A percentile compares a stretch with the other conserved stretches of the same genome.
phyloP scores from a whole-genome alignment of 2,113 vertebrate genomes.

The Cinclus mexicanus region DNA sequence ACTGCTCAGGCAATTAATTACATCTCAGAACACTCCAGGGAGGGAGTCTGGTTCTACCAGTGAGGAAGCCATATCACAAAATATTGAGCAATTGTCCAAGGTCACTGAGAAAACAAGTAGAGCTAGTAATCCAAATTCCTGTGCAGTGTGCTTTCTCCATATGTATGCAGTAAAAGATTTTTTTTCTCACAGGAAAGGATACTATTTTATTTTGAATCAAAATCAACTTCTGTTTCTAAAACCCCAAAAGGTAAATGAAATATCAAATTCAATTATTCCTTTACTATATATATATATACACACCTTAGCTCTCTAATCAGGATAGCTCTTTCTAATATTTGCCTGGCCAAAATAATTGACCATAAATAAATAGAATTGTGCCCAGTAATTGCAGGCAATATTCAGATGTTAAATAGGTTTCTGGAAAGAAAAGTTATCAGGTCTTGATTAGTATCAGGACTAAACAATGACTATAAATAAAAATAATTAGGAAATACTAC shows the following conservation, averaged over 20 bases:
- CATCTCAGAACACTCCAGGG: background rate
- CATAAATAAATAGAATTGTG: background rate
- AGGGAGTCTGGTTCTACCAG: background rate
- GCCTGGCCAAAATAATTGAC: background rate
- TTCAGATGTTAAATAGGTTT: background rate
- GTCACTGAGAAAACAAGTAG: slow-evolving; percentile 6
- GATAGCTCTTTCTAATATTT: background rate
- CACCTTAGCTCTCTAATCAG: background rate
- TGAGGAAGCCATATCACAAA: background rate
- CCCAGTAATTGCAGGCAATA: background rate
- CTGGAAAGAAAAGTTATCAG: background rate
- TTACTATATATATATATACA: background rate
- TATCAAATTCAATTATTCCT: background rate
- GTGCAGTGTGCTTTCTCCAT: background rate
- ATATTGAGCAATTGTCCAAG: background rate
- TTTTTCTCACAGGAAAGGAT: background rate
- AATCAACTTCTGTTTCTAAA: background rate
- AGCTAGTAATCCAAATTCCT: background rate
- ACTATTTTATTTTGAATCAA: background rate
- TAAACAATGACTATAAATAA: background rate
- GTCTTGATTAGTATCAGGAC: background rate
- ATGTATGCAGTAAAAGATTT: background rate
- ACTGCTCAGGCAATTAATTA: background rate
- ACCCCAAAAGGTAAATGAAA: background rate
- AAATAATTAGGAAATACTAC: background rate